phyloP scores from a whole-genome alignment of 2,888 invertebrate species.

The Trypoxylon attenuatum region DNA sequence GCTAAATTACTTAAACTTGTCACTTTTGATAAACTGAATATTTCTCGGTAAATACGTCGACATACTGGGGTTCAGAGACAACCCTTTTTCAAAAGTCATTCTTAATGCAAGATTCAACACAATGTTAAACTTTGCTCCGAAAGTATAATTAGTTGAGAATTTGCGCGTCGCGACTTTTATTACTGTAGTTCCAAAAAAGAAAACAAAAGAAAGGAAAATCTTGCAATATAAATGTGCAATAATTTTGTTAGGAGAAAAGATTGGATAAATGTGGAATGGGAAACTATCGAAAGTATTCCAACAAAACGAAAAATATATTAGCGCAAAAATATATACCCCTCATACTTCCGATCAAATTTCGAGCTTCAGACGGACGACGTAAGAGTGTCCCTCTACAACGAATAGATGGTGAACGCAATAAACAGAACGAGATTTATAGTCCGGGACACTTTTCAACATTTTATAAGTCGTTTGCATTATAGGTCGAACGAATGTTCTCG shows the following conservation, averaged over 20 bases:
- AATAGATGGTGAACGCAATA: constrained; percentile 38
- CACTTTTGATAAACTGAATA: constrained; percentile 48
- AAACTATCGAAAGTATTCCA: constrained; percentile 6
- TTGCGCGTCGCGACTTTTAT: no score
- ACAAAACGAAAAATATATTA: constrained; percentile 35
- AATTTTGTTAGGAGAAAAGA: background rate
- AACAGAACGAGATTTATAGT: constrained; percentile 46
- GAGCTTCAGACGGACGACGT: constrained; percentile 33
- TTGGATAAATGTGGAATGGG: background rate
- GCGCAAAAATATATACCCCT: constrained; percentile 31
- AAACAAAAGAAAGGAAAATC: no score
- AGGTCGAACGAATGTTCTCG: constrained; percentile 90
- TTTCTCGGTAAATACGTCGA: constrained; percentile 43
- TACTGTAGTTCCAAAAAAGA: no score
- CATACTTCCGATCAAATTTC: constrained; percentile 23
- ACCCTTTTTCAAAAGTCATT: background rate
- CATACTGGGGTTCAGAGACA: background rate
- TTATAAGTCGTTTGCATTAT: constrained; percentile 75
- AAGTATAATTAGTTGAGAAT: no score
- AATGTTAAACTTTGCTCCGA: no score
- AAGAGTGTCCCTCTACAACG: constrained; percentile 25
- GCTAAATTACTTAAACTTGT: constrained; percentile 57
- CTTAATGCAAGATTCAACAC: no score
- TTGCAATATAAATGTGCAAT: no score
- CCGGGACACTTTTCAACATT: constrained; percentile 44